Percentiles rank a stretch among this genome's conserved stretches.
Conservation (phyloP, 2,113 vertebrate species). For the Pogona vitticeps region DNA sequence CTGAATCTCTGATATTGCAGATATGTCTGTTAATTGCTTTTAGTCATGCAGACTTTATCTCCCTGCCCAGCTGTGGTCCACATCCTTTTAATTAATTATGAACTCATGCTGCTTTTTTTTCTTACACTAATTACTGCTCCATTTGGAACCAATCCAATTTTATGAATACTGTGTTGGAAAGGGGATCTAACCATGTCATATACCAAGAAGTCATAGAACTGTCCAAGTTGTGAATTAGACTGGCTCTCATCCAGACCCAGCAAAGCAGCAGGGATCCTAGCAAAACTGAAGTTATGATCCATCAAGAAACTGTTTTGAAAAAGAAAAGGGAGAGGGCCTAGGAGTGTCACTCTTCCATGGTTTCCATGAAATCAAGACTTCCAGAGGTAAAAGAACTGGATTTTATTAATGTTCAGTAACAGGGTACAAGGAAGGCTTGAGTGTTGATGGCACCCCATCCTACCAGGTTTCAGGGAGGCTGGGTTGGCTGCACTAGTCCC, state of each 20-base stretch:
- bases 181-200: constrained; percentile 3
- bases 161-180: constrained; percentile 22
- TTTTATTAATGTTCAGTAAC: neutral
- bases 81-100: constrained; percentile 31
- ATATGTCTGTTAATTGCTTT: constrained; percentile 18
- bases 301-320: constrained; percentile 13
- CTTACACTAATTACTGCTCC: constrained; percentile 27
- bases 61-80: constrained; percentile 48
- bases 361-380: neutral
- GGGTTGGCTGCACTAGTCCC: neutral
- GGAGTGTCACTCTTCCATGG: neutral
- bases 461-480: neutral
- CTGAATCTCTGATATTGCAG: neutral
- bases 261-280: neutral
- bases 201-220: constrained; percentile 38
- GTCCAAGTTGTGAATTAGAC: neutral
- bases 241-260: neutral
- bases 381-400: too few relatives aligned
- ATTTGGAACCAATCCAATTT: constrained; percentile 31
- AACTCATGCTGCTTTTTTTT: constrained; percentile 25
- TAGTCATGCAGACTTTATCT: constrained; percentile 41
- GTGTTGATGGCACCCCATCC: neutral
- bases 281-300: constrained; percentile 3
- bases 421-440: neutral
- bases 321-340: constrained; percentile 9